Conservation (phyloP, 92 coral and sea anemone species). For the Galaxea fascicularis region DNA sequence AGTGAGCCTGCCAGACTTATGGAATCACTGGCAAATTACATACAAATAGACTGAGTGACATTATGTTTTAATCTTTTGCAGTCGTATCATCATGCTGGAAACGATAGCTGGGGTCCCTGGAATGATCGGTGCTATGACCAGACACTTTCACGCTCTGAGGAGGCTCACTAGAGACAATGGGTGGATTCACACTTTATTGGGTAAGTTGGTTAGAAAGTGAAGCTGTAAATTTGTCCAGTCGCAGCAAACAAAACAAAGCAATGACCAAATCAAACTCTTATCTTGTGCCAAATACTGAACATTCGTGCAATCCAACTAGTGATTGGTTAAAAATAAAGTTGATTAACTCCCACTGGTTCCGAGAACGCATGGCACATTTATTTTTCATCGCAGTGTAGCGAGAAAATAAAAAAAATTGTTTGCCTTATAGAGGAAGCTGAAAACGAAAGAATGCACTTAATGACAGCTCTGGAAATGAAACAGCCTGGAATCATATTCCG, state of each 20-base stretch:
- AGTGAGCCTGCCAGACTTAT: conserved; percentile 35
- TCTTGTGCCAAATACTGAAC: too few relatives aligned
- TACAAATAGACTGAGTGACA: too few relatives aligned
- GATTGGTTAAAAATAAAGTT: too few relatives aligned
- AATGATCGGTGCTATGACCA: conserved; percentile 98
- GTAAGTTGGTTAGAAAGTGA: conserved; percentile 30
- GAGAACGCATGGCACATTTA: too few relatives aligned
- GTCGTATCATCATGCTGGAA: conserved; percentile 97
- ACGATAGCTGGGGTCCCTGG: conserved; percentile 99
- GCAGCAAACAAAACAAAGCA: neutral
- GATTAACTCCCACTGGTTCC: too few relatives aligned
- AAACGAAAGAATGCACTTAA: conserved; percentile 97
- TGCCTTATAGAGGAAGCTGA: conserved; percentile 90
- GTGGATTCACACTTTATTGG: conserved; percentile 96
- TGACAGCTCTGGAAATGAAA: conserved; percentile 95
- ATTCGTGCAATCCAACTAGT: too few relatives aligned
- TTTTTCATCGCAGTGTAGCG: neutral
- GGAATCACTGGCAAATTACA: too few relatives aligned
- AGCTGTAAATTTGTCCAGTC: too few relatives aligned
- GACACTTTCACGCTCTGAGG: conserved; percentile 94
- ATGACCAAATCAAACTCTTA: neutral
- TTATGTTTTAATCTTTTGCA: conserved; percentile 17
- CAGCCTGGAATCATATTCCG: conserved; percentile 88
- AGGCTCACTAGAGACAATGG: conserved; percentile 95
- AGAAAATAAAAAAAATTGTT: neutral